A percentile compares a stretch with the other conserved stretches of the same genome.
Evolutionary conservation across 2,888 invertebrate species (phyloP).

Genomic region (Cotesia congregata): DNA sequence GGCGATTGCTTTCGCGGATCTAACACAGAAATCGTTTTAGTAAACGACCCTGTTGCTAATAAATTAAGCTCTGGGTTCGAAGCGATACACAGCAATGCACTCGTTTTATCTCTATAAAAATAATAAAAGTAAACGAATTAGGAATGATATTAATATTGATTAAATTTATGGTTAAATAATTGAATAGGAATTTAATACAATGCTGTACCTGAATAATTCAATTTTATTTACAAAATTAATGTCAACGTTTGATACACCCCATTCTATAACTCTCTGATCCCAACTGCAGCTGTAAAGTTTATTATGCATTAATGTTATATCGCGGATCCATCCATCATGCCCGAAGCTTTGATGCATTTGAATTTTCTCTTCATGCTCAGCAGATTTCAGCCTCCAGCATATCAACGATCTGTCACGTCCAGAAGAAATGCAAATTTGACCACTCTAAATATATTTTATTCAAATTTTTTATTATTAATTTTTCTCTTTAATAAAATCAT

Average conservation of each 20-base stretch:
- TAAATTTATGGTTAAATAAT: conserved; percentile 7
- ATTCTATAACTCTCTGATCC: conserved; percentile 75
- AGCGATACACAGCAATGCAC: conserved; percentile 73
- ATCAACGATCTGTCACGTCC: conserved; percentile 75
- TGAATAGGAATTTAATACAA: conserved; percentile 32
- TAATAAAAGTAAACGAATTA: conserved; percentile 3
- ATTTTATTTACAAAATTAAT: conserved; percentile 72
- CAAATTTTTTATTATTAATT: conserved; percentile 10
- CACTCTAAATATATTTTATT: conserved; percentile 51
- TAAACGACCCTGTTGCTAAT: conserved; percentile 73
- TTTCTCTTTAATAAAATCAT: not conserved
- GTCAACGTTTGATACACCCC: conserved; percentile 71
- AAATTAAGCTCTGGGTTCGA: conserved; percentile 69
- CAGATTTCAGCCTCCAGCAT: conserved; percentile 70
- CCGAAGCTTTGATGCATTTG: conserved; percentile 67
- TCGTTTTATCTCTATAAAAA: conserved; percentile 69
- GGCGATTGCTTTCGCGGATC: conserved; percentile 71
- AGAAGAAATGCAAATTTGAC: conserved; percentile 72
- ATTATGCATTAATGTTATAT: conserved; percentile 71
- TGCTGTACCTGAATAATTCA: conserved; percentile 47
- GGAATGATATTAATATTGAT: not conserved
- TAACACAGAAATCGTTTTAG: conserved; percentile 73
- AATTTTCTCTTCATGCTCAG: conserved; percentile 51
- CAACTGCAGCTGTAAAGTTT: conserved; percentile 76
- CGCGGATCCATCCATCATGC: conserved; percentile 79